Evolutionary conservation across 2,888 invertebrate genomes (phyloP), one percentile per base, ranked within the genome.

Genomic region (Eueremaeus valkanovi): DNA sequence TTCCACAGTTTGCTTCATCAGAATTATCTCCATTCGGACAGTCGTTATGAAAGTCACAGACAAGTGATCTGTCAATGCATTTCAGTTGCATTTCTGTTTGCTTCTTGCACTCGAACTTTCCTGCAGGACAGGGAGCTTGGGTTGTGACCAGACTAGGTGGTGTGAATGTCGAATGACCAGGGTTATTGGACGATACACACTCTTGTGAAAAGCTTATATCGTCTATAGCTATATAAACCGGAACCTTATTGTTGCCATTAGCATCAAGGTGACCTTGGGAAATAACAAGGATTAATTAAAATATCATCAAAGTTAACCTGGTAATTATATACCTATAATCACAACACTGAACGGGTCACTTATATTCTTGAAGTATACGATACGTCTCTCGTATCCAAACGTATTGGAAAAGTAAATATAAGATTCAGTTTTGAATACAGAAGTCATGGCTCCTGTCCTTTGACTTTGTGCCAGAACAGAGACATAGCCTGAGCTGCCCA

Each of bases 31-130:
- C 81, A 77, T 83, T 83, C 0, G 81, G 81, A 75, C 84, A 85
- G 77, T 85, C 83, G 74, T 82, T 80, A 27, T 81, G 81, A 76
- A 82, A 84, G 76, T 84, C 82, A 77, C 84, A 84, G 6, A 79
- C 79, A 61, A 78, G 76, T 9, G 70, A 75, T 2, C 73, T 45
- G 18, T 74, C 72, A 21, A 74, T 49, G 21, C 74, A 74, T 40
- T 40, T 40, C 8, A 40, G 40, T 40, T 11, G 8, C 40, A n/a
- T n/a, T n/a, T n/a, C n/a, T n/a, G n/a, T n/a, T 40, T 5, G 11
- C 24, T n/a, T 51, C 21, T 66, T 36, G 45, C 49, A 70, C 0
- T 9, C 1, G 42, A 61, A 42, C 9, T 73, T 3, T 40, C 24
- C 61, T n/a, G 6, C 1, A 21, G 24, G 49, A 70, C 40, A 36